phyloP scores from a whole-genome alignment of 2,888 invertebrate species.

The Rosalia funebris region DNA sequence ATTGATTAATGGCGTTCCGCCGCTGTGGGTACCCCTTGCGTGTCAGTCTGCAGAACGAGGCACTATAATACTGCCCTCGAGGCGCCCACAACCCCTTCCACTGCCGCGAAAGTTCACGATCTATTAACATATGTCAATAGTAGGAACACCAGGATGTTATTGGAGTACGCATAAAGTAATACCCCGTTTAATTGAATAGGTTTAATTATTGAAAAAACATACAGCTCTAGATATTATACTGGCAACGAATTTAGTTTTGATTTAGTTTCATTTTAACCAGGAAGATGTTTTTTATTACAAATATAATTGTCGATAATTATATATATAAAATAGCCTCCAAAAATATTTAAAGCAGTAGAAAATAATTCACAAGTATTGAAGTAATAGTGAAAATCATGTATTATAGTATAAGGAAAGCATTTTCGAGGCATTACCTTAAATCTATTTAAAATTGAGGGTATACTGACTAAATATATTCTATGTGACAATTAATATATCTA shows the following conservation, averaged over 20 bases:
- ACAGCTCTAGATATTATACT: background rate
- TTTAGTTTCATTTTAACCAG: background rate
- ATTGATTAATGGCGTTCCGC: slow-evolving; percentile 24
- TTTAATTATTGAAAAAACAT: slow-evolving; percentile 5
- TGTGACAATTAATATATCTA: too few species aligned
- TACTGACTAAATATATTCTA: too few species aligned
- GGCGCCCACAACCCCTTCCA: slow-evolving; percentile 15
- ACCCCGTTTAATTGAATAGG: background rate
- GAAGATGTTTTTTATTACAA: background rate
- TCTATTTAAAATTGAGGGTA: too few species aligned
- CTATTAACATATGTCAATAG: slow-evolving; percentile 30
- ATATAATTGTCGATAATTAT: background rate
- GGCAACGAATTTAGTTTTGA: background rate
- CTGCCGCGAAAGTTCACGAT: slow-evolving; percentile 20
- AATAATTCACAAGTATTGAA: too few species aligned
- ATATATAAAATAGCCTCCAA: too few species aligned
- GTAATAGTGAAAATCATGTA: too few species aligned
- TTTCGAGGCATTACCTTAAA: too few species aligned
- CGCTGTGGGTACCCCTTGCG: slow-evolving; percentile 16
- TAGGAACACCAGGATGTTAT: background rate
- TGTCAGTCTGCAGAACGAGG: slow-evolving; percentile 24
- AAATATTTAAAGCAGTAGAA: too few species aligned
- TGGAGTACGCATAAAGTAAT: background rate
- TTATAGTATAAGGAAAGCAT: too few species aligned
- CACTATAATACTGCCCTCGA: slow-evolving; percentile 20